Percentiles rank a stretch among this genome's conserved stretches.
Conservation (phyloP, 2,888 invertebrate genomes). For the Melinaea menophilus region DNA sequence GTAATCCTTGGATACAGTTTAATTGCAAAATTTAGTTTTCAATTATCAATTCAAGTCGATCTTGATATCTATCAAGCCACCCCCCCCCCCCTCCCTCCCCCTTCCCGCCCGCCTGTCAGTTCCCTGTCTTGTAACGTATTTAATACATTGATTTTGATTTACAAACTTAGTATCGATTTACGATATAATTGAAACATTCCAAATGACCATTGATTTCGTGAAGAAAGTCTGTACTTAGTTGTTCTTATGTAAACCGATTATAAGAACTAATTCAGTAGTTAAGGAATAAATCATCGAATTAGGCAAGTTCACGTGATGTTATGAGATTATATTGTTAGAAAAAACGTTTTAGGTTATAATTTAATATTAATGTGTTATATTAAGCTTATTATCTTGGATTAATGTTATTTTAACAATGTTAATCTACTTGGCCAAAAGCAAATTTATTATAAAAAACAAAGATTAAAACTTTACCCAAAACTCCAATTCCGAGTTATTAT, state of each 20-base stretch:
- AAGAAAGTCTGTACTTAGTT: not conserved
- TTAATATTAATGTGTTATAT: too few species aligned
- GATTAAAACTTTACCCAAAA: too few species aligned
- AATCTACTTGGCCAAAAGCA: too few species aligned
- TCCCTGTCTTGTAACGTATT: conserved; percentile 23
- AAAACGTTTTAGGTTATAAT: too few species aligned
- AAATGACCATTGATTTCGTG: too few species aligned
- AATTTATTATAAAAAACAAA: too few species aligned
- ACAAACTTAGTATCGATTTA: too few species aligned
- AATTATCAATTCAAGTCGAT: conserved; percentile 24
- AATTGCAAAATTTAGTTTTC: conserved; percentile 12
- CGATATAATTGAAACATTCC: too few species aligned
- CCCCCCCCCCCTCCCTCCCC: conserved; percentile 39
- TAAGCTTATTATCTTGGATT: too few species aligned
- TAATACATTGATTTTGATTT: conserved; percentile 3
- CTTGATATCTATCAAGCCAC: conserved; percentile 40
- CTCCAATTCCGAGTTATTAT: too few species aligned
- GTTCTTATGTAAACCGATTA: not conserved
- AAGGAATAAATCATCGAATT: not conserved
- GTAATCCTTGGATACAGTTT: conserved; percentile 15
- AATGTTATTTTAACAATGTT: too few species aligned
- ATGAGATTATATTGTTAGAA: not conserved
- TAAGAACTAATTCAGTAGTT: not conserved
- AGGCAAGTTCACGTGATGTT: not conserved
- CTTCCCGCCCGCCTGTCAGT: conserved; percentile 47